Conservation (phyloP, 2,888 invertebrate species). For the Anthrax anthrax region DNA sequence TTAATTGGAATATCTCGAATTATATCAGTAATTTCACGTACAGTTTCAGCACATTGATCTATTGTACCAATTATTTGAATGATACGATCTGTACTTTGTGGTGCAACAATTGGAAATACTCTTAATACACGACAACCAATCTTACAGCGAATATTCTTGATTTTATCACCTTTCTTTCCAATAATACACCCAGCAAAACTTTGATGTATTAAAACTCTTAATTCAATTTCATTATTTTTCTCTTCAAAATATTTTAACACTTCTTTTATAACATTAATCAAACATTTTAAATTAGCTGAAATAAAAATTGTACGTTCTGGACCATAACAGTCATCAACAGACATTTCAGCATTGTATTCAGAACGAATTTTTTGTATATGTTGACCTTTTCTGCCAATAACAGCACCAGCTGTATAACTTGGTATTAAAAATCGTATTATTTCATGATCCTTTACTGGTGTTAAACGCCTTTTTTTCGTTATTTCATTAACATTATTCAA, state of each 20-base stretch:
- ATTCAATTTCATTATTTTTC: conserved; percentile 54
- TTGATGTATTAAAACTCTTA: conserved; percentile 85
- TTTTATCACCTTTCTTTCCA: conserved; percentile 42
- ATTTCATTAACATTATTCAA: no score
- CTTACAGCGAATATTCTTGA: conserved; percentile 43
- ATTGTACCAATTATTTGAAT: conserved; percentile 81
- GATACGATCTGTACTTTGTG: conserved; percentile 92
- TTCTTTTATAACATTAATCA: conserved; percentile 70
- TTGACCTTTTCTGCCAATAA: conserved; percentile 90
- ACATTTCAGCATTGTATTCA: conserved; percentile 96
- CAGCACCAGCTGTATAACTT: conserved; percentile 75
- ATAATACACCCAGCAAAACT: conserved; percentile 93
- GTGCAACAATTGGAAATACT: conserved; percentile 86
- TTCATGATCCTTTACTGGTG: not conserved
- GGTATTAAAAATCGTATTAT: conserved; percentile 21
- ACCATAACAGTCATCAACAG: conserved; percentile 98
- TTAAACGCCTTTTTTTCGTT: not conserved
- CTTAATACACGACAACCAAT: conserved; percentile 84
- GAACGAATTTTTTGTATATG: conserved; percentile 84
- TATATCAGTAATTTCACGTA: conserved; percentile 75
- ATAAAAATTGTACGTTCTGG: conserved; percentile 92
- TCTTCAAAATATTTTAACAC: conserved; percentile 67
- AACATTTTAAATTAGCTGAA: conserved; percentile 67
- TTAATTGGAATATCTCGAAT: conserved; percentile 76
- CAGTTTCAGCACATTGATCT: conserved; percentile 66